Percentiles rank a stretch among this genome's conserved stretches.
Conservation (phyloP, 2,888 invertebrate species). For the Plemyria rubiginata region DNA sequence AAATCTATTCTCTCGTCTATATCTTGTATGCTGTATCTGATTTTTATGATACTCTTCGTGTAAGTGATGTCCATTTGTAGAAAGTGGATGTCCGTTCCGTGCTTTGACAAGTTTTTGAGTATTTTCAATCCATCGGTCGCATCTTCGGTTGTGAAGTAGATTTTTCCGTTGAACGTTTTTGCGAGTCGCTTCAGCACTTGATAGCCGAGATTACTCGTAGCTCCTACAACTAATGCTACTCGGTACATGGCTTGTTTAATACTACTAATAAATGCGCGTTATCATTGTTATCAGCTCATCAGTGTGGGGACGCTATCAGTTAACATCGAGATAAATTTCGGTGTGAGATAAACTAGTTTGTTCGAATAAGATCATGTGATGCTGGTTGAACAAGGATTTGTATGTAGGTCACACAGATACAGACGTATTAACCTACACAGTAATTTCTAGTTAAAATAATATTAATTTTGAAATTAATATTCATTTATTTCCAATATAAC, state of each 20-base stretch:
- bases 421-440: background rate
- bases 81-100: conserved; percentile 58
- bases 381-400: conserved; percentile 46
- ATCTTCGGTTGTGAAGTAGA: conserved; percentile 78
- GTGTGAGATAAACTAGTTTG: conserved; percentile 52
- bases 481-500: too few species aligned
- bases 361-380: conserved; percentile 57
- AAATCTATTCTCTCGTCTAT: conserved; percentile 74
- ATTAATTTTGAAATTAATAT: too few species aligned
- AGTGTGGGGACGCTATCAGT: conserved; percentile 66
- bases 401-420: conserved; percentile 14
- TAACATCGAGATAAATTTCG: conserved; percentile 60
- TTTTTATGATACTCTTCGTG: conserved; percentile 72
- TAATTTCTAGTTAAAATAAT: background rate
- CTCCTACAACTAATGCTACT: conserved; percentile 76
- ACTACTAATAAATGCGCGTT: conserved; percentile 60
- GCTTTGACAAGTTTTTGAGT: conserved; percentile 60
- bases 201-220: conserved; percentile 74
- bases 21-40: conserved; percentile 76
- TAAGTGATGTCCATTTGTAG: conserved; percentile 76
- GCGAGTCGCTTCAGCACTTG: conserved; percentile 71
- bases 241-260: conserved; percentile 67
- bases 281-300: conserved; percentile 72
- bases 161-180: conserved; percentile 66
- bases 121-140: conserved; percentile 68